Conservation (phyloP, 2,888 invertebrate genomes). For the Troilus luridus region DNA sequence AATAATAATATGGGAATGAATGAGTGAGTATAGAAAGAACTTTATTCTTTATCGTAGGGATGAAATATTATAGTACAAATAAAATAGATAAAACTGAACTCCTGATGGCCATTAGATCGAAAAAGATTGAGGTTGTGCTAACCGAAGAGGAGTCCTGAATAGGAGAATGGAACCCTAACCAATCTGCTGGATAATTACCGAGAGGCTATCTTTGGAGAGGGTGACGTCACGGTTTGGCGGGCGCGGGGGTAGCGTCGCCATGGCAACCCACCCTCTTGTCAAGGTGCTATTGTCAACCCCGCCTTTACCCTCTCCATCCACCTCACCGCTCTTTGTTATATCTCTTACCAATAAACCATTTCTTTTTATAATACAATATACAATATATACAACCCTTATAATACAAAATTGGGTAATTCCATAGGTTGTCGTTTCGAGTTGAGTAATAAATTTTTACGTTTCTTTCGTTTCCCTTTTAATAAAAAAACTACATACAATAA, state of each 20-base stretch:
- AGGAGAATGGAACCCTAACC: slow-evolving; percentile 26
- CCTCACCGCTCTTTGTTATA: neutral
- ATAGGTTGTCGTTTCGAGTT: too few species aligned
- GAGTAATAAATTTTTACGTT: too few species aligned
- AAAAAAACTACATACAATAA: too few species aligned
- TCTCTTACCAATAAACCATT: neutral
- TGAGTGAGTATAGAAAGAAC: too few species aligned
- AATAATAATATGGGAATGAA: too few species aligned
- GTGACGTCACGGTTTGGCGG: slow-evolving; percentile 49
- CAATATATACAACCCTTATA: neutral
- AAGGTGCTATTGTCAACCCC: slow-evolving; percentile 34
- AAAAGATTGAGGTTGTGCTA: neutral
- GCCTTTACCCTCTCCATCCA: neutral
- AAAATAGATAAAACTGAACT: neutral
- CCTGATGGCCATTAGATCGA: neutral
- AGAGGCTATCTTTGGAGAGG: slow-evolving; percentile 3
- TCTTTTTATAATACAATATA: neutral
- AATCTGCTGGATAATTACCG: slow-evolving; percentile 34
- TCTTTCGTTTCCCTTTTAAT: too few species aligned
- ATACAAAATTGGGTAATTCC: neutral
- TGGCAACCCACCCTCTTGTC: slow-evolving; percentile 44
- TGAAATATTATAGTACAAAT: neutral
- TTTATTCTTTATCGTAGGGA: neutral
- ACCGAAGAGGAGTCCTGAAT: neutral
- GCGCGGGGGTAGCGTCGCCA: slow-evolving; percentile 44